phyloP scores from a whole-genome alignment of 2,797 vertebrate species.

The Pachyuromys duprasi region DNA sequence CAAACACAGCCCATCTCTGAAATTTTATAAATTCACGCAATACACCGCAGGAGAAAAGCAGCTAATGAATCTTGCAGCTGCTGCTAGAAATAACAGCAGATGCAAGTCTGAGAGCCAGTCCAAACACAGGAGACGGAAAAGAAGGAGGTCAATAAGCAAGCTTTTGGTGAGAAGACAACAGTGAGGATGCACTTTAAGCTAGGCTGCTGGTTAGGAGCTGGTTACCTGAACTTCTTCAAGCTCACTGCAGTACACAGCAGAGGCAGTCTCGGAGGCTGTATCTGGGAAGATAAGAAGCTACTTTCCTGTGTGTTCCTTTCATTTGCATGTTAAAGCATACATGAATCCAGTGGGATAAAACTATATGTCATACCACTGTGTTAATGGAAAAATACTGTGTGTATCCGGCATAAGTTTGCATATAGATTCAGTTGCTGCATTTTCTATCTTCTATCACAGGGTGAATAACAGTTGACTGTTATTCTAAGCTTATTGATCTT shows the following conservation, averaged over 20 bases:
- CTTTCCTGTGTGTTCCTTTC: conserved; percentile 77
- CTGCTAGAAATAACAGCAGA: conserved; percentile 72
- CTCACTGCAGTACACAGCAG: conserved; percentile 80
- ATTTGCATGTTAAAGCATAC: conserved; percentile 80
- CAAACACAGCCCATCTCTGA: conserved; percentile 20
- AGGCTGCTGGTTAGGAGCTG: conserved; percentile 77
- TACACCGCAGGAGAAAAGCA: conserved; percentile 64
- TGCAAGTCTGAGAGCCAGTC: conserved; percentile 67
- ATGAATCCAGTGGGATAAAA: conserved; percentile 74
- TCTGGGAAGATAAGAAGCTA: conserved; percentile 84
- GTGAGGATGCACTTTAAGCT: conserved; percentile 77
- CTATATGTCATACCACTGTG: conserved; percentile 65
- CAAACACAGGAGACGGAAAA: conserved; percentile 60
- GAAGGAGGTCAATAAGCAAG: conserved; percentile 79
- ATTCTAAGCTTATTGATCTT: conserved; percentile 43
- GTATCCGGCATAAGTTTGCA: conserved; percentile 67
- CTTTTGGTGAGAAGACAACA: conserved; percentile 80
- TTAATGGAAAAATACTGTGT: conserved; percentile 71
- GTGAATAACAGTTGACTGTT: conserved; percentile 65
- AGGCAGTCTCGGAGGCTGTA: conserved; percentile 79
- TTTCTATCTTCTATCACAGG: not conserved
- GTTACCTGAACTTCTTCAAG: conserved; percentile 85
- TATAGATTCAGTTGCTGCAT: not conserved
- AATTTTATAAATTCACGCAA: conserved; percentile 72
- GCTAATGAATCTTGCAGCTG: conserved; percentile 68